Evolutionary conservation across 2,888 invertebrate genomes (phyloP), one percentile per base, ranked within the genome.

Genomic region (Biston betularia): DNA sequence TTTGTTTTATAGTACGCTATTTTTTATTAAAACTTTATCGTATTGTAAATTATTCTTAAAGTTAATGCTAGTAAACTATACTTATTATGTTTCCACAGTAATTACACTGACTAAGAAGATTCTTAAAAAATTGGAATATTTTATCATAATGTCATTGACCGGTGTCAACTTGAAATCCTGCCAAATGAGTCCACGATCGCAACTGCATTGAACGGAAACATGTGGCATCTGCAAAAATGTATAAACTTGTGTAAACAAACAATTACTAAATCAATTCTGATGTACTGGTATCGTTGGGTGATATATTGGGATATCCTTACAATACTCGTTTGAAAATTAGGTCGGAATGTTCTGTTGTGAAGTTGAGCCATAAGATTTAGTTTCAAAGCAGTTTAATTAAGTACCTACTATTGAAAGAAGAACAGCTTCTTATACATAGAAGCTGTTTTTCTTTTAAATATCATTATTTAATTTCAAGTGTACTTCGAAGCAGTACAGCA

Each of bases 131-230:
- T 24, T 24, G 24, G 24, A 24, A 24, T 24, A 24, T 57, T 66
- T 71, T 59, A 68, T 67, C 71, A 59, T 73, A 74, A 75, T 81
- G 78, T 79, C 81, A 80, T 80, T 80, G 75, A 81, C 78, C 79
- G 78, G n/a, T 34, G 71, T 69, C 65, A 71, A 77, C 65, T 83
- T 83, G 83, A 83, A 80, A 73, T 70, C n/a, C 71, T 68, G 83
- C 84, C 83, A 83, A 83, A 83, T 76, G 75, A 77, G 15, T 73
- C 61, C 71, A 72, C 75, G 72, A 74, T 73, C 75, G 71, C 57
- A 42, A 45, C 50, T 14, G 74, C 73, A 75, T 56, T 69, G 64
- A 64, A 63, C 63, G 83, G 82, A 81, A 82, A 79, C 80, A 80
- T 79, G 78, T 78, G 81, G 81, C 72, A 58, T 66, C 61, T 69